These are phyloP conservation scores for Zaprionus lineosus DNA, from an alignment of 2,888 invertebrate genomes.

Conservation along the genomic window DNA sequence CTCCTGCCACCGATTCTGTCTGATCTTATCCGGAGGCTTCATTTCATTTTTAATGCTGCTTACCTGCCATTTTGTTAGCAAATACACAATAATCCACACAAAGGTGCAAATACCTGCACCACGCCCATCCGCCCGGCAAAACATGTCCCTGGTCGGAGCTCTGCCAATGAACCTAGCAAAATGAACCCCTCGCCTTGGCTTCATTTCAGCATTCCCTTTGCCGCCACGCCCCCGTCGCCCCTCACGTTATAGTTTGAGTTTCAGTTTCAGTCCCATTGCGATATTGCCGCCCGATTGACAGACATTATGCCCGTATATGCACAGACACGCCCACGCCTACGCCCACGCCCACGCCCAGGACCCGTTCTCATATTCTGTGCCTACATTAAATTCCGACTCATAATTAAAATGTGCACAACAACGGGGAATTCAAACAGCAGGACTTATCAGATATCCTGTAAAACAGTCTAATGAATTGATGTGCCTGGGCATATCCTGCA, in stretches of 20 bases:
- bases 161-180: conserved; percentile 28
- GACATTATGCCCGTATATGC: conserved; percentile 37
- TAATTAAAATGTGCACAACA: conserved; percentile 59
- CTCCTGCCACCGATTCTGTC: conserved; percentile 2
- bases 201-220: no score
- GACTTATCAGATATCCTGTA: no score
- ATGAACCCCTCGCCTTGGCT: neutral
- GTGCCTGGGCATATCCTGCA: no score
- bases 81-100: conserved; percentile 23
- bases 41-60: conserved; percentile 50
- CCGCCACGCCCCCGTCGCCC: neutral
- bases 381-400: conserved; percentile 43
- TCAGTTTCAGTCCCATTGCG: conserved; percentile 32
- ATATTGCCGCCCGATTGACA: conserved; percentile 58
- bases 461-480: no score
- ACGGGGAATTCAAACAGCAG: conserved; percentile 11
- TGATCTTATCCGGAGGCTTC: conserved; percentile 45
- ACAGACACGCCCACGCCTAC: conserved; percentile 19
- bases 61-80: conserved; percentile 47
- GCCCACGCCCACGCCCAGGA: neutral
- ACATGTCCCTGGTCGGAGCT: conserved; percentile 3
- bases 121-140: no score
- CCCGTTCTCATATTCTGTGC: conserved; percentile 4
- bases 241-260: conserved; percentile 15
- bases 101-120: neutral